Base-by-base conservation (phyloP, 53 echinoderm and acorn worm species). In the Echinometra lucunter region DNA sequence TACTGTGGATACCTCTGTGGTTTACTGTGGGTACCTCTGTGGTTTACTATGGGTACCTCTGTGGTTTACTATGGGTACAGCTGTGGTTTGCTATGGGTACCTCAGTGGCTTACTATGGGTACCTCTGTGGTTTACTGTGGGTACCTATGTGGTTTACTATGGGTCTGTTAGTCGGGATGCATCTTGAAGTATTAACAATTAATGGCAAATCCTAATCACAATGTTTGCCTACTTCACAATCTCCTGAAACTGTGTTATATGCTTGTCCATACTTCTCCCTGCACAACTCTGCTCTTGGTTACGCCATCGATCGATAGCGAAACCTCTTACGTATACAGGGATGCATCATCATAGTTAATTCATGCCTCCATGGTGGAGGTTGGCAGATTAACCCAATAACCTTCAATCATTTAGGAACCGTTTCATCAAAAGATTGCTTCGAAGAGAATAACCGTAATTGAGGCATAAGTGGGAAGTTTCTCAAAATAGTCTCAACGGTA, bases 281-380 rank as follows among this genome's bases (percentile, higher is more conserved):
- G 38, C 42, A 15, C 6, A 40, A 23, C 78, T 18, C 28, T 85
- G 37, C 49, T 49, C 85, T 12, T 85, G 47, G 45, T 85, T 85
- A 85, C 85, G 30, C 49, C n/a, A 85, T 85, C 45, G 28, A 85
- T 85, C n/a, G 16, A 49, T 85, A 47, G 28, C 15, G 28, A 45
- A 85, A 47, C 4, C 9, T 85, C 49, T 85, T 28, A 16, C 23
- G 44, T 81, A 38, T 42, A 81, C 81, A 1, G 23, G 4, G 13
- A 74, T 74, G 38, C 85, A 45, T 85, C 85, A 85, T 85, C 47
- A 27, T 85, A 53, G 53, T 28, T 85, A 85, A 85, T 85, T 85
- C 49, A 85, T 45, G 85, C 47, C 15, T 85, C 85, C 13, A 11
- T 85, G 47, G 30, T 85, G 47, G 37, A 85, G 49, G 85, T 28